Percentiles rank a stretch among this genome's conserved stretches.
Evolutionary conservation across 1,140 invertebrate genomes (phyloP).

Genomic region (Geopemphigus sp.): DNA sequence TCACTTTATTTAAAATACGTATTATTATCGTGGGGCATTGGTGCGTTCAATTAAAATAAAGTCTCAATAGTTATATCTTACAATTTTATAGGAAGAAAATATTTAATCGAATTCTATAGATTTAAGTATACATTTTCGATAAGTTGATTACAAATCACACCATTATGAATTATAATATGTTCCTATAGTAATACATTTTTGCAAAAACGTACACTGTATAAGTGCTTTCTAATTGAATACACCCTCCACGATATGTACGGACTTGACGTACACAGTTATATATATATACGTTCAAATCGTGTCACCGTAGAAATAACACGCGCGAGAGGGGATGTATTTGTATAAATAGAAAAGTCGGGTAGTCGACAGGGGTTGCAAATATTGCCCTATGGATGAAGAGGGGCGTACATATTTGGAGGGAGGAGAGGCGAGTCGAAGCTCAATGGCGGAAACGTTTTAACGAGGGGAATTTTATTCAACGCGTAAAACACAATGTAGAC

Average conservation of each 20-base stretch:
- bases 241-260: too few species aligned
- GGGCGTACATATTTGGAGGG: slow-evolving; percentile 15
- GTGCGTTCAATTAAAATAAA: too few species aligned
- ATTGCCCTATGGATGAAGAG: slow-evolving; percentile 7
- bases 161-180: too few species aligned
- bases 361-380: slow-evolving; percentile 5
- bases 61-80: too few species aligned
- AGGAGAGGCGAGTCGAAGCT: slow-evolving; percentile 15
- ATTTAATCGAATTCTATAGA: too few species aligned
- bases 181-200: too few species aligned
- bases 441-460: slow-evolving; percentile 26
- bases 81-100: too few species aligned
- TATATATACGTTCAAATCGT: not conserved
- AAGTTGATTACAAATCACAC: too few species aligned
- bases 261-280: not conserved
- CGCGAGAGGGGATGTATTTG: not conserved
- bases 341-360: not conserved
- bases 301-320: not conserved
- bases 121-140: too few species aligned
- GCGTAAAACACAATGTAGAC: not conserved
- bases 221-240: not conserved
- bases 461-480: not conserved
- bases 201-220: not conserved
- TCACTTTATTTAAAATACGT: too few species aligned
- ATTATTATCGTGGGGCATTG: too few species aligned